phyloP scores from a whole-genome alignment of 2,797 vertebrate species.

The Danio kyathit region DNA sequence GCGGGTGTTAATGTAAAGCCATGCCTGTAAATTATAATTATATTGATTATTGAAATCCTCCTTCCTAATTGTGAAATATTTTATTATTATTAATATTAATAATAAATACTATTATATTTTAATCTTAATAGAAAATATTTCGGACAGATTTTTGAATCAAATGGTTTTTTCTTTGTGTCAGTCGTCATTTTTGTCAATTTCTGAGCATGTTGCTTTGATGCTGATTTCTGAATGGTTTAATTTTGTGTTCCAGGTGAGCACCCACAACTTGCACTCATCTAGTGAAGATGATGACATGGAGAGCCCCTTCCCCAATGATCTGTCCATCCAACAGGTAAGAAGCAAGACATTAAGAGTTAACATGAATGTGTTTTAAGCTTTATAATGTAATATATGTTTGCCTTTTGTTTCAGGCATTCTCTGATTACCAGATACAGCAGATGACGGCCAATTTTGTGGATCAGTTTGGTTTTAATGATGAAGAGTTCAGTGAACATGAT shows the following conservation, averaged over 20 bases:
- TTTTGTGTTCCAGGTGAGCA: slow-evolving; percentile 86
- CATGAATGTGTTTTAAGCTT: background rate
- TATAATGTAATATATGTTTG: background rate
- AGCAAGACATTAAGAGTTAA: background rate
- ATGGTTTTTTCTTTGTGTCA: background rate
- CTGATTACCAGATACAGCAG: slow-evolving; percentile 98
- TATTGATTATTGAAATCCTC: too few species aligned
- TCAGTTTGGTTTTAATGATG: slow-evolving; percentile 97
- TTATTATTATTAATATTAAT: too few species aligned
- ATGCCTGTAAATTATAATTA: too few species aligned
- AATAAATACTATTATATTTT: too few species aligned
- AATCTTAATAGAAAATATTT: too few species aligned
- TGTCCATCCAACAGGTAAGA: slow-evolving; percentile 94
- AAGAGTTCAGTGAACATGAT: slow-evolving; percentile 96
- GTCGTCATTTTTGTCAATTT: background rate
- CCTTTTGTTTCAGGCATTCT: slow-evolving; percentile 86
- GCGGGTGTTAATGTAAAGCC: too few species aligned
- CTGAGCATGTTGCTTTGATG: background rate
- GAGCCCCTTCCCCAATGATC: slow-evolving; percentile 90
- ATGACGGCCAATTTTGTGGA: slow-evolving; percentile 97
- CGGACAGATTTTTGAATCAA: too few species aligned
- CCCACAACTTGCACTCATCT: slow-evolving; percentile 95
- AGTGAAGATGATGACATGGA: slow-evolving; percentile 97
- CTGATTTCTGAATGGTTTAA: background rate
- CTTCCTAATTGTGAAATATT: too few species aligned